phyloP scores from a whole-genome alignment of 1,140 invertebrate species.

The Drosophila micromelanica region DNA sequence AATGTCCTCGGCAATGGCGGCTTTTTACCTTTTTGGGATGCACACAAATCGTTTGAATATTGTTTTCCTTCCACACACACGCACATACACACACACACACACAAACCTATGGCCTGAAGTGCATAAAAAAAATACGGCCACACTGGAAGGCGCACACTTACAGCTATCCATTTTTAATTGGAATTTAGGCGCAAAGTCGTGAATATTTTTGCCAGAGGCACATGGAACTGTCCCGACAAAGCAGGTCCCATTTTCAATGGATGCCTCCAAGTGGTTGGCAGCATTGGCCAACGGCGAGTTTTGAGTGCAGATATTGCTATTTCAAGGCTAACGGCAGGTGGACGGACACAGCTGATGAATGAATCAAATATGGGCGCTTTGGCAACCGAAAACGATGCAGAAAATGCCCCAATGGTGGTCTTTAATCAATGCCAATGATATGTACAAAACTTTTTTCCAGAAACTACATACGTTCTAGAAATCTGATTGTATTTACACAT shows the following conservation, averaged over 20 bases:
- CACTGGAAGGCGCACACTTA: slow-evolving; percentile 43
- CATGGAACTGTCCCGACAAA: slow-evolving; percentile 32
- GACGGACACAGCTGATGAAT: slow-evolving; percentile 18
- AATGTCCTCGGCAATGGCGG: slow-evolving; percentile 35
- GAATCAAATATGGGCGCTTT: slow-evolving; percentile 13
- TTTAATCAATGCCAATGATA: background rate
- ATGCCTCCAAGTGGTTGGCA: slow-evolving; percentile 34
- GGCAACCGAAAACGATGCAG: background rate
- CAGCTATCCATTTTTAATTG: slow-evolving; percentile 75
- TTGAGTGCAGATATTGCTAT: slow-evolving; percentile 58
- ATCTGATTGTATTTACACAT: too few relatives aligned
- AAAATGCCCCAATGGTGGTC: background rate
- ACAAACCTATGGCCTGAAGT: slow-evolving; percentile 7
- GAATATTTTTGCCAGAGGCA: slow-evolving; percentile 58
- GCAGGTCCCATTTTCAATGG: slow-evolving; percentile 45
- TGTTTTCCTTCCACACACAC: slow-evolving; percentile 51
- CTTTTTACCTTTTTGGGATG: slow-evolving; percentile 53
- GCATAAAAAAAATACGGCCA: slow-evolving; percentile 17
- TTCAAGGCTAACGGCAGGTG: slow-evolving; percentile 50
- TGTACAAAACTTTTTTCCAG: background rate
- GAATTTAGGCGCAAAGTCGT: slow-evolving; percentile 77
- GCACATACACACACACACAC: background rate
- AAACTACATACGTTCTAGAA: background rate
- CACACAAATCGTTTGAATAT: slow-evolving; percentile 75
- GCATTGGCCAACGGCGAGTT: background rate